Percentiles rank a stretch among this genome's conserved stretches.
These are phyloP conservation scores for Priocnemis perturbator DNA, from an alignment of 2,888 invertebrate genomes.

Conservation along the genomic window DNA sequence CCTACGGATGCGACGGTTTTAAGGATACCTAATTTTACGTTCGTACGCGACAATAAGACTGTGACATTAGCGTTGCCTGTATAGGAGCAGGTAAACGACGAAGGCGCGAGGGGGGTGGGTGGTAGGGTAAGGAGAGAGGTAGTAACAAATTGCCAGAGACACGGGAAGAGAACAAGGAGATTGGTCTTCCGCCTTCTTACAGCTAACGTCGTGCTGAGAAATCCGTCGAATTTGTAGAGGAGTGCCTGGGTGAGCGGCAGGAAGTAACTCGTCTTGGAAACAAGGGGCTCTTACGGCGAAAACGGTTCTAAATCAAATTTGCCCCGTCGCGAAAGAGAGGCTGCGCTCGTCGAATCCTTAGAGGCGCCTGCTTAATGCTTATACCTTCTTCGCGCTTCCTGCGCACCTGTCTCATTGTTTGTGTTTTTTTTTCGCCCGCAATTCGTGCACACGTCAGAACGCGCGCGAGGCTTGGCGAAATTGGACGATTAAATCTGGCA, in stretches of 20 bases:
- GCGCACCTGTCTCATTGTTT: background rate
- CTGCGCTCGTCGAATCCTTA: background rate
- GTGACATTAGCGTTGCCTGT: no score
- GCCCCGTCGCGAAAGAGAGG: background rate
- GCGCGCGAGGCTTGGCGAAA: background rate
- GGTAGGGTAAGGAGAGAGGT: background rate
- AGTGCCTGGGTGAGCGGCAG: slow-evolving; percentile 28
- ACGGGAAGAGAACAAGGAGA: slow-evolving; percentile 21
- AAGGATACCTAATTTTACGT: no score
- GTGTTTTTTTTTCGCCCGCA: no score
- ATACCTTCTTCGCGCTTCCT: background rate
- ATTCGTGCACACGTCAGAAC: background rate
- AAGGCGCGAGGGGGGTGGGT: no score
- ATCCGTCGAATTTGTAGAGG: slow-evolving; percentile 57
- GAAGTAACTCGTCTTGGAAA: slow-evolving; percentile 42
- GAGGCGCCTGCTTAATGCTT: background rate
- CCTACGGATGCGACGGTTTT: no score
- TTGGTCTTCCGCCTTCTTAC: slow-evolving; percentile 46
- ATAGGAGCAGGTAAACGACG: no score
- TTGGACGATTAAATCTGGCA: no score
- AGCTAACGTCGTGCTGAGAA: slow-evolving; percentile 45
- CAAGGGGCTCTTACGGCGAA: slow-evolving; percentile 23
- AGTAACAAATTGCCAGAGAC: slow-evolving; percentile 38
- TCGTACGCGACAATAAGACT: no score
- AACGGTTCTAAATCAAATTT: slow-evolving; percentile 33